Evolutionary conservation across 1,140 invertebrate genomes (phyloP).

Genomic region (Aricia agestis): DNA sequence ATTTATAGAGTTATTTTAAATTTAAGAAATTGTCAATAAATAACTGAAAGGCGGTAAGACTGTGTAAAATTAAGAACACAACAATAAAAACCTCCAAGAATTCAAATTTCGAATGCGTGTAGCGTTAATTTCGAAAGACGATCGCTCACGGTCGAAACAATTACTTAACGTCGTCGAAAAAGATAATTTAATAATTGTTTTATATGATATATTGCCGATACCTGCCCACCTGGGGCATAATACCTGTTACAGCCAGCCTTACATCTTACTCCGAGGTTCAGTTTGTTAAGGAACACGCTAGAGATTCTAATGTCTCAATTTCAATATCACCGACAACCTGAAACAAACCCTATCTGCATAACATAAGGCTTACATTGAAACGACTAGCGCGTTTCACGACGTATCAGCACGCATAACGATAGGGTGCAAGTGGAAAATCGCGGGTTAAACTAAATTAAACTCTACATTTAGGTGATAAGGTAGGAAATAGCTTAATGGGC

Average conservation of each 20-base stretch:
- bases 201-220: slow-evolving; percentile 64
- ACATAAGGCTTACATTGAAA: slow-evolving; percentile 35
- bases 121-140: slow-evolving; percentile 50
- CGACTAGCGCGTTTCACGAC: slow-evolving; percentile 44
- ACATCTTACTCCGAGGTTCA: slow-evolving; percentile 70
- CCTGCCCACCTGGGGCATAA: slow-evolving; percentile 63
- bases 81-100: not conserved
- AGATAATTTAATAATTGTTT: slow-evolving; percentile 76
- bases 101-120: not conserved
- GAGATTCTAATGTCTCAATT: slow-evolving; percentile 75
- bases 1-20: too few relatives aligned
- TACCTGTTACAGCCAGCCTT: slow-evolving; percentile 69
- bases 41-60: not conserved
- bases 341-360: slow-evolving; percentile 36
- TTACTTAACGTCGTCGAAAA: slow-evolving; percentile 75
- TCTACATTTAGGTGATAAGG: slow-evolving; percentile 33
- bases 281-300: slow-evolving; percentile 75
- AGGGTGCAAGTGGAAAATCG: slow-evolving; percentile 35
- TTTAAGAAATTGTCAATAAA: too few relatives aligned
- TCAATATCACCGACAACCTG: slow-evolving; percentile 32
- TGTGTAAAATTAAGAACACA: not conserved
- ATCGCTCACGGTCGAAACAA: slow-evolving; percentile 62
- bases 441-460: slow-evolving; percentile 32
- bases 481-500: slow-evolving; percentile 37
- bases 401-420: slow-evolving; percentile 33